Evolutionary conservation across 2,797 vertebrate species (phyloP).

Genomic region (Falco rusticolus): DNA sequence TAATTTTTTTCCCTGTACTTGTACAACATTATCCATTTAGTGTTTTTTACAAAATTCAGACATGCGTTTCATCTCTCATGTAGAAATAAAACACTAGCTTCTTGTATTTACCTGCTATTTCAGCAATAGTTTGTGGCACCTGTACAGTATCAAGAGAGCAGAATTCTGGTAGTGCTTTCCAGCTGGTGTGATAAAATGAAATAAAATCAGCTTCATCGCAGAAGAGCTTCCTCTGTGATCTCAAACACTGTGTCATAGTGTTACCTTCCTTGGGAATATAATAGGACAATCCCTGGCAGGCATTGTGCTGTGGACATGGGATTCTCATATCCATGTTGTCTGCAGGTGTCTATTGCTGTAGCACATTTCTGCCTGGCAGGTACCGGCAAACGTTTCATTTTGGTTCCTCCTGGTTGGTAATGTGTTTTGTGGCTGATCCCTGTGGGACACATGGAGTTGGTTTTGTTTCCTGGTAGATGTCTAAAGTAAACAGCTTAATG

Average conservation of each 20-base stretch:
- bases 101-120: not conserved
- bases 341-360: not conserved
- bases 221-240: not conserved
- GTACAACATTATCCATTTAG: not conserved
- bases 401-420: not conserved
- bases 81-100: not conserved
- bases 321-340: not conserved
- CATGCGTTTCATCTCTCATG: not conserved
- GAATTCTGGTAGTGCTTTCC: not conserved
- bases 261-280: fast-evolving
- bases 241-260: not conserved
- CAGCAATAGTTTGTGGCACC: not conserved
- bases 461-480: not conserved
- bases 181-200: not conserved
- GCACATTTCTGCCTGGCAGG: not conserved
- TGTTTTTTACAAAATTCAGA: not conserved
- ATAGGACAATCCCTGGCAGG: not conserved
- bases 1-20: not conserved
- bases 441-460: not conserved
- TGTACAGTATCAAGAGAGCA: not conserved
- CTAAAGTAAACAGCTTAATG: not conserved
- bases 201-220: not conserved
- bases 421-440: not conserved
- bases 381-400: not conserved
- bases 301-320: fast-evolving